Conservation (phyloP, 2,888 invertebrate genomes). For the Ophraella communa region DNA sequence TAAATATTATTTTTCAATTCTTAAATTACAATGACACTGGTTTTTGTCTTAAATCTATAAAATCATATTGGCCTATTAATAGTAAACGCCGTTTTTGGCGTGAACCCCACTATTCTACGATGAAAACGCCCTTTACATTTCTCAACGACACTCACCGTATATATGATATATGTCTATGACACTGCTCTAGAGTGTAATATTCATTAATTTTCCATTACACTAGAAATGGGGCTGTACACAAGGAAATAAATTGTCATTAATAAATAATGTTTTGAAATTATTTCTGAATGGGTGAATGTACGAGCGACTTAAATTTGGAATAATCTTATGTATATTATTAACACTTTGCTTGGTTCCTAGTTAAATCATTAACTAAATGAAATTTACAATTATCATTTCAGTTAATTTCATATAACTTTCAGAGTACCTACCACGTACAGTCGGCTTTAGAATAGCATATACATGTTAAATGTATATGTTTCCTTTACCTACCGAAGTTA, state of each 20-base stretch:
- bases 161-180: conserved; percentile 22
- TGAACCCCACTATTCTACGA: conserved; percentile 4
- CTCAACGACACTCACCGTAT: conserved; percentile 23
- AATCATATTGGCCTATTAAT: background rate
- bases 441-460: no score
- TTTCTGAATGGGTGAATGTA: conserved; percentile 1
- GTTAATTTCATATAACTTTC: no score
- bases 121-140: conserved; percentile 15
- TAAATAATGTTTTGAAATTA: conserved; percentile 7
- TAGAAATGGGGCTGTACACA: background rate
- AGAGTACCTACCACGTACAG: no score
- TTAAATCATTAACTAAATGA: no score
- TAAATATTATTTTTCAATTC: background rate
- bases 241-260: conserved; percentile 4
- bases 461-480: no score
- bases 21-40: background rate
- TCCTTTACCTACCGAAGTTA: no score
- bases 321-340: background rate
- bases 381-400: no score
- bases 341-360: background rate
- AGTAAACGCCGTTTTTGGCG: conserved; percentile 6
- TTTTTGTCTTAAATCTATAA: background rate
- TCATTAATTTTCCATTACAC: conserved; percentile 25
- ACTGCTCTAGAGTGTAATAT: conserved; percentile 20
- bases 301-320: background rate